Evolutionary conservation across 2,797 vertebrate species (phyloP).

Genomic region (Cephalopachus bancanus): DNA sequence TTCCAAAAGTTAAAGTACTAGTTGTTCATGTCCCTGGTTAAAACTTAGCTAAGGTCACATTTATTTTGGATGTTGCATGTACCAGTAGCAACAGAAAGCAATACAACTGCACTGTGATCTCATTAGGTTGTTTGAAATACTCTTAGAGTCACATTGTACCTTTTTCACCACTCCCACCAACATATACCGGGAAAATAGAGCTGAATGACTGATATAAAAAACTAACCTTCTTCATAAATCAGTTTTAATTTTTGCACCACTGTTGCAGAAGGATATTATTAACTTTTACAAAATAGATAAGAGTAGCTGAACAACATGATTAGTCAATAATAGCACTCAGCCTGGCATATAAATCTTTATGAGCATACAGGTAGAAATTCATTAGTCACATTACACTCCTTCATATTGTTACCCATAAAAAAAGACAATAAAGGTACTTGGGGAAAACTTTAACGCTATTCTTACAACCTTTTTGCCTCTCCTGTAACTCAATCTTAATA

Average conservation of each 20-base stretch:
- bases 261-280: constrained; percentile 76
- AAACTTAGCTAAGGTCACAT: neutral
- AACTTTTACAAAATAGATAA: constrained; percentile 82
- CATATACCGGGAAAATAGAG: constrained; percentile 8
- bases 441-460: neutral
- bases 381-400: constrained; percentile 64
- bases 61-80: neutral
- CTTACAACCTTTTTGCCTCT: constrained; percentile 4
- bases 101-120: rapidly evolving
- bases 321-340: constrained; percentile 78
- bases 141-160: neutral
- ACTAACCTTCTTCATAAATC: constrained; percentile 83
- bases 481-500: constrained; percentile 30
- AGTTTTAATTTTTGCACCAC: constrained; percentile 81
- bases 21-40: neutral
- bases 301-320: constrained; percentile 78
- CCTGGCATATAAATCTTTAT: constrained; percentile 79
- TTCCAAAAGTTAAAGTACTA: neutral
- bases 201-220: constrained; percentile 80
- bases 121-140: neutral
- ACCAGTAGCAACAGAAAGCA: neutral
- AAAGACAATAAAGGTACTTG: constrained; percentile 33
- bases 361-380: constrained; percentile 80
- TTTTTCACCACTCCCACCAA: neutral
- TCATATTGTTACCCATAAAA: constrained; percentile 65